Percentiles rank a stretch among this genome's conserved stretches.
Evolutionary conservation across 2,797 vertebrate genomes (phyloP).

Genomic region (Chloroceryle amazona): DNA sequence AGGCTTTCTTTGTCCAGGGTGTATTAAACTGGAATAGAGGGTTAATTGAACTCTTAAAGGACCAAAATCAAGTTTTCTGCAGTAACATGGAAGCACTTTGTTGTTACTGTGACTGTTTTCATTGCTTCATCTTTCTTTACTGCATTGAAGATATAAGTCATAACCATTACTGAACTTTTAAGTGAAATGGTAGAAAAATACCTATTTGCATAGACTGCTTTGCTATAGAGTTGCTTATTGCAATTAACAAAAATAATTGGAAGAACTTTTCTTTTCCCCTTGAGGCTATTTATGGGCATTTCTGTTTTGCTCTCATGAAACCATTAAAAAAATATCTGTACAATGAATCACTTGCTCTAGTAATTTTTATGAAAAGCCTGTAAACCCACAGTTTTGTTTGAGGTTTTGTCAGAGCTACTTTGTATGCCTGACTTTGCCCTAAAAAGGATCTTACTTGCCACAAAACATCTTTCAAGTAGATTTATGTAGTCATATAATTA

Average conservation of each 20-base stretch:
- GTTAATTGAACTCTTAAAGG: background rate
- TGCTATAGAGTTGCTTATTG: background rate
- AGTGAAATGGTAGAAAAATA: background rate
- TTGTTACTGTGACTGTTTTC: background rate
- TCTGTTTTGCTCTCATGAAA: background rate
- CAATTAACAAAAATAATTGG: background rate
- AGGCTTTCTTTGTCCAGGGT: background rate
- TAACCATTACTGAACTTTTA: background rate
- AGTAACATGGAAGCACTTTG: background rate
- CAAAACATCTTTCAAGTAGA: background rate
- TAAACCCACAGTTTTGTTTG: background rate
- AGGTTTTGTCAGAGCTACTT: constrained; percentile 2
- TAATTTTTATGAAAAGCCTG: background rate
- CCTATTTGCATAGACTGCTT: background rate
- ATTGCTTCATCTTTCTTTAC: background rate
- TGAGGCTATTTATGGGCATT: constrained; percentile 8
- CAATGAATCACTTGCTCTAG: constrained; percentile 22
- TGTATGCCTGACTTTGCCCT: constrained; percentile 1
- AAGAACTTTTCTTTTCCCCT: background rate
- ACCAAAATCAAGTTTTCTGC: background rate
- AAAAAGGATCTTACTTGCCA: constrained; percentile 17
- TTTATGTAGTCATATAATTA: background rate
- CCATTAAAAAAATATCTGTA: background rate
- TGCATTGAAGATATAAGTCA: background rate
- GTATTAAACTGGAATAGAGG: background rate